These are phyloP conservation scores for Cercopithecus mona DNA, from an alignment of 2,113 vertebrate species.

Conservation along the genomic window DNA sequence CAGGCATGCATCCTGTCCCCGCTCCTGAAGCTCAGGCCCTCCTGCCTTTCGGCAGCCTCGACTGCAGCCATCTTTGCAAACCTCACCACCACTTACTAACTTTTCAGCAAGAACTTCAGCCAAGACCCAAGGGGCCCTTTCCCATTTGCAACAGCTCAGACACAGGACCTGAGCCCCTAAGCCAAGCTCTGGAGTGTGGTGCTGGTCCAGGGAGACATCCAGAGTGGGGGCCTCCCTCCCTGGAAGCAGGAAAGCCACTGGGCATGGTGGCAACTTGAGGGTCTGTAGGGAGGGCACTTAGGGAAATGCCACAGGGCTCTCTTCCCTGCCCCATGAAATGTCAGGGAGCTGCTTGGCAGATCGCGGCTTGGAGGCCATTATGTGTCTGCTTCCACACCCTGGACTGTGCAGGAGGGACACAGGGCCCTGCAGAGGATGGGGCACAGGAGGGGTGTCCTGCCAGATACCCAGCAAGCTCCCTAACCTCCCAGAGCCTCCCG, in stretches of 20 bases:
- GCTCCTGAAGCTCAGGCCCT: background rate
- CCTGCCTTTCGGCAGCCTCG: background rate
- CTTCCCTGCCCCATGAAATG: background rate
- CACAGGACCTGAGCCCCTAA: background rate
- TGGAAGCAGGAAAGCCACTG: background rate
- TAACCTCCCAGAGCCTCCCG: background rate
- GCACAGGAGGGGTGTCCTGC: too few species aligned
- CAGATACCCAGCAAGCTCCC: background rate
- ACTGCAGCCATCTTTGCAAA: background rate
- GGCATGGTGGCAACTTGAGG: background rate
- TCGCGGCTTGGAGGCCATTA: too few species aligned
- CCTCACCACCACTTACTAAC: too few species aligned
- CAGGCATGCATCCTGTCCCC: accelerated
- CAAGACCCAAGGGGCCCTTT: too few species aligned
- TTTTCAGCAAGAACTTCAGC: background rate
- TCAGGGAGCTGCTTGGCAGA: background rate
- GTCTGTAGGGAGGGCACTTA: background rate
- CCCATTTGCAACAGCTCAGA: background rate
- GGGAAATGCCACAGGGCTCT: background rate
- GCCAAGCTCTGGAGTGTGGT: background rate
- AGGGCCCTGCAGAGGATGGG: background rate
- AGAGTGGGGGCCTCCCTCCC: too few species aligned
- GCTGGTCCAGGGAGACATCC: background rate
- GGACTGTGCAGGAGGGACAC: accelerated
- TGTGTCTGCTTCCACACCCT: background rate